phyloP scores from a whole-genome alignment of 2,113 vertebrate genomes.

The Miniopterus natalensis region DNA sequence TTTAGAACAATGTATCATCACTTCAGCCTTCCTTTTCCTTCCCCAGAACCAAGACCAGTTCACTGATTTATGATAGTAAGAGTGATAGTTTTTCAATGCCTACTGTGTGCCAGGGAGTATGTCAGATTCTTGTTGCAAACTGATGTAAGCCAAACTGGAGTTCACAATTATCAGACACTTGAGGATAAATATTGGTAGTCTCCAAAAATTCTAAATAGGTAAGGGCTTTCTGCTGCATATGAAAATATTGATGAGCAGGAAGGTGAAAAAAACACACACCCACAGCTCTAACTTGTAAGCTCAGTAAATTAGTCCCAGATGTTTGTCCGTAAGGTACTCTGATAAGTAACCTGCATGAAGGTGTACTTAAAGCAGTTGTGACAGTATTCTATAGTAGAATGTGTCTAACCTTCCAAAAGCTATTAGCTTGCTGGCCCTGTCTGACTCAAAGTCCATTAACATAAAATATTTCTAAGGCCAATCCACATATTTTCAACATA shows the following conservation, averaged over 20 bases:
- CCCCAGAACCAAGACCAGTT: not conserved
- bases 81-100: not conserved
- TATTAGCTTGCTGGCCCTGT: not conserved
- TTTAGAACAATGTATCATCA: not conserved
- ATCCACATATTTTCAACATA: not conserved
- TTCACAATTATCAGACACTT: not conserved
- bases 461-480: constrained; percentile 8
- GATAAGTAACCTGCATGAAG: not conserved
- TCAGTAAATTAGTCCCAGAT: not conserved
- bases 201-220: not conserved
- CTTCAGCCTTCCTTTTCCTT: not conserved
- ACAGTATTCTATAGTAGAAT: not conserved
- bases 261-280: constrained; percentile 1
- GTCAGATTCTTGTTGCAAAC: not conserved
- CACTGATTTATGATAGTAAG: not conserved
- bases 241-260: not conserved
- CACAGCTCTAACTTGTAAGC: not conserved
- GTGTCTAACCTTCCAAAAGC: not conserved
- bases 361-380: not conserved
- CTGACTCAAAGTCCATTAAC: not conserved
- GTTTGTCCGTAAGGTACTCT: not conserved
- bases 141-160: not conserved
- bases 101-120: not conserved
- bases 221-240: not conserved
- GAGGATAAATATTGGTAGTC: not conserved